Evolutionary conservation across 2,888 invertebrate species (phyloP).

Genomic region (Drosophila dives): DNA sequence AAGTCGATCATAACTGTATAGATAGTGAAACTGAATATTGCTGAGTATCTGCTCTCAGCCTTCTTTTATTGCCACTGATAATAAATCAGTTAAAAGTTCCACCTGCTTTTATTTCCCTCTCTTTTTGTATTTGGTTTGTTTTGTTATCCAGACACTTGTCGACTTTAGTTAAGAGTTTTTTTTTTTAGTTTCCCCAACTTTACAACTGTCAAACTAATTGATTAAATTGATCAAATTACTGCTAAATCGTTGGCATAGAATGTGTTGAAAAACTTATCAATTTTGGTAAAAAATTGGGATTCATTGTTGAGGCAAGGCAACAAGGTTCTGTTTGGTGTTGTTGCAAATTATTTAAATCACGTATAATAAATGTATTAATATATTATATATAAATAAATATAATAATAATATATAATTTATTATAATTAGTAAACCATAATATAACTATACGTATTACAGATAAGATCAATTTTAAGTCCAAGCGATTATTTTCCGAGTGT

Average conservation of each 20-base stretch:
- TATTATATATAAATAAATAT: too few species aligned
- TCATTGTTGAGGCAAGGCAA: too few species aligned
- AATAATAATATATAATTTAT: too few species aligned
- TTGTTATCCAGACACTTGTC: neutral
- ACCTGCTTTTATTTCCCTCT: neutral
- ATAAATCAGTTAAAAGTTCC: neutral
- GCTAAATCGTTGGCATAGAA: too few species aligned
- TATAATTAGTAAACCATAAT: too few species aligned
- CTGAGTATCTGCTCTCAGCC: neutral
- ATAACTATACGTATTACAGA: too few species aligned
- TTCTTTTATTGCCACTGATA: neutral
- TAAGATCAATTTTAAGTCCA: too few species aligned
- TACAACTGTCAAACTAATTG: neutral
- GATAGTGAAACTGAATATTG: neutral
- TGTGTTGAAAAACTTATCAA: too few species aligned
- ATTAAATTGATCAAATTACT: neutral
- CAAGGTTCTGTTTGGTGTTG: too few species aligned
- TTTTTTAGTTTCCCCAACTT: neutral
- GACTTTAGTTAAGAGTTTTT: neutral
- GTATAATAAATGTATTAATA: too few species aligned
- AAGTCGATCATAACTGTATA: neutral
- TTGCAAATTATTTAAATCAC: too few species aligned
- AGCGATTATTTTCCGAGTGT: neutral
- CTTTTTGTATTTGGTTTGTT: neutral
- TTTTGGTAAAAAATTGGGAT: too few species aligned